Evolutionary conservation across 2,888 invertebrate species (phyloP).

Genomic region (Melieria omissa): DNA sequence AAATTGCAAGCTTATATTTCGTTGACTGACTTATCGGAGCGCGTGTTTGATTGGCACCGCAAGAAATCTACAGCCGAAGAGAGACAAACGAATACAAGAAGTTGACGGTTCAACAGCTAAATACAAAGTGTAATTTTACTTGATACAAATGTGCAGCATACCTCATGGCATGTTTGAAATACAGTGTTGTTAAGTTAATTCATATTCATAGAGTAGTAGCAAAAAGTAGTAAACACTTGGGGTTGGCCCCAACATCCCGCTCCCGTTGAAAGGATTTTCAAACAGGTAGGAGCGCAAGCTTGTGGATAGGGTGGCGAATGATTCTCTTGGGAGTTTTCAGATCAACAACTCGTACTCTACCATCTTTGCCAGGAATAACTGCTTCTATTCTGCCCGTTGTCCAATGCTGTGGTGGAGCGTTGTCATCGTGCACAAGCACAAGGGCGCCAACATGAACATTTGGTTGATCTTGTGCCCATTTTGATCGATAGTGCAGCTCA

Average conservation of each 20-base stretch:
- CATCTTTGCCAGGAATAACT: slow-evolving; percentile 3
- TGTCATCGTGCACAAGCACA: slow-evolving; percentile 16
- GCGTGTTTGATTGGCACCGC: too few relatives aligned
- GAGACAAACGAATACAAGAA: too few relatives aligned
- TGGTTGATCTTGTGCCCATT: slow-evolving; percentile 14
- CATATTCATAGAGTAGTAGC: too few relatives aligned
- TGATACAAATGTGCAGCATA: too few relatives aligned
- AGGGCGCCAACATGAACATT: neutral
- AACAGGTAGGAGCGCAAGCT: slow-evolving; percentile 17
- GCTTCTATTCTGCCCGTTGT: neutral
- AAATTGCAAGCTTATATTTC: too few relatives aligned
- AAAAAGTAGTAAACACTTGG: too few relatives aligned
- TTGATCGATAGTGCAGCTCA: slow-evolving; percentile 19
- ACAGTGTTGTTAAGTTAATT: too few relatives aligned
- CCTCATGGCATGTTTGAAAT: too few relatives aligned
- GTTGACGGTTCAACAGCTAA: too few relatives aligned
- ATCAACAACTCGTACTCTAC: slow-evolving; percentile 7
- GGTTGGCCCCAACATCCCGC: slow-evolving; percentile 10
- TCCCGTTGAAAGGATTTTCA: slow-evolving; percentile 24
- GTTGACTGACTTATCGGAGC: too few relatives aligned
- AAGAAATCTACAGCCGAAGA: too few relatives aligned
- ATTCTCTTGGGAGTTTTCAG: slow-evolving; percentile 20
- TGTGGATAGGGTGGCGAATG: slow-evolving; percentile 24
- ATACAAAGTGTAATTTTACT: too few relatives aligned
- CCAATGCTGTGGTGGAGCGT: slow-evolving; percentile 2